These are phyloP conservation scores for Eubasilissa splendida DNA, from an alignment of 2,888 invertebrate species.

Conservation along the genomic window DNA sequence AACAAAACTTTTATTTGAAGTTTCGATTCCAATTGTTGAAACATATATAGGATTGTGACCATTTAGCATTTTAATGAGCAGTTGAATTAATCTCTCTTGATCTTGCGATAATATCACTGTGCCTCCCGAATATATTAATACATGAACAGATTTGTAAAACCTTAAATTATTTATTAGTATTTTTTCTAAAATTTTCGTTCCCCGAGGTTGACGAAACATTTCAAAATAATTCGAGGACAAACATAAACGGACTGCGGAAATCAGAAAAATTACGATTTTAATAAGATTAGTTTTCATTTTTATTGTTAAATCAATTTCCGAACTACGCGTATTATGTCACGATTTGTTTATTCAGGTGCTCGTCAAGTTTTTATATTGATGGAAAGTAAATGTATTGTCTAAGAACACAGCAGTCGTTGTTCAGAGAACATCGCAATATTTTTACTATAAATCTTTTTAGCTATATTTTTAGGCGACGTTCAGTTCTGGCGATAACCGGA, in stretches of 20 bases:
- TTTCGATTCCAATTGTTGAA: neutral
- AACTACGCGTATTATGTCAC: too few species aligned
- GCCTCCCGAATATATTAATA: neutral
- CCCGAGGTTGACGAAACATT: neutral
- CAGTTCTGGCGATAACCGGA: neutral
- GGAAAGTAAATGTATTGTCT: neutral
- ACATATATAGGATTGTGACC: slow-evolving; percentile 5
- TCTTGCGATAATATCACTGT: neutral
- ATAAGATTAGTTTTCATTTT: neutral
- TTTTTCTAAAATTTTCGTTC: slow-evolving; percentile 3
- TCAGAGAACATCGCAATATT: neutral
- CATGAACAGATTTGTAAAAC: neutral
- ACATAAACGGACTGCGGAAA: neutral
- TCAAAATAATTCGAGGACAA: slow-evolving; percentile 2
- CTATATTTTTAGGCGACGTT: too few species aligned
- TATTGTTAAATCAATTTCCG: too few species aligned
- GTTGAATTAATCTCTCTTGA: slow-evolving; percentile 20
- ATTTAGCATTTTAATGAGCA: slow-evolving; percentile 19
- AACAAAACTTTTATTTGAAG: neutral
- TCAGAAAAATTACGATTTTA: neutral
- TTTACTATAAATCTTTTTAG: too few species aligned
- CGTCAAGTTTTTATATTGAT: neutral
- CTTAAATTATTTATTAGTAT: neutral
- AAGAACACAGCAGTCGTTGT: neutral
- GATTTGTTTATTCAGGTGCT: too few species aligned